Percentiles rank a stretch among this genome's conserved stretches.
Conservation (phyloP, 2,888 invertebrate species). For the Melipona bicolor region DNA sequence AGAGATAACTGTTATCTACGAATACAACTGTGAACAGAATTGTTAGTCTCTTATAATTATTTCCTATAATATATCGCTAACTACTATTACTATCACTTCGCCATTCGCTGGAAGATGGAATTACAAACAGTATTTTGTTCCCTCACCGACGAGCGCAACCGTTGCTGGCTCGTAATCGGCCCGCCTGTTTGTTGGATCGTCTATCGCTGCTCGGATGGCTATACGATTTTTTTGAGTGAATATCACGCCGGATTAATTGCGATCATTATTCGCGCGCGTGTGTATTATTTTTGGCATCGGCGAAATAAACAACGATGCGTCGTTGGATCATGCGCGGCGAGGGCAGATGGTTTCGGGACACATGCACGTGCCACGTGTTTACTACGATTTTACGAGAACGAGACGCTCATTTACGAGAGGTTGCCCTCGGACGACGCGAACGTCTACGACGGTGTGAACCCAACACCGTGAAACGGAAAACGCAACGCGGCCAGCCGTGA, state of each 20-base stretch:
- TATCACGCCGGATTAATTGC: constrained; percentile 9
- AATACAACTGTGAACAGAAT: neutral
- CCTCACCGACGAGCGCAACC: neutral
- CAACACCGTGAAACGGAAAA: constrained; percentile 13
- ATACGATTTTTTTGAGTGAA: neutral
- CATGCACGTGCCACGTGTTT: constrained; percentile 58
- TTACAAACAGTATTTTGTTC: neutral
- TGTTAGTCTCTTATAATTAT: neutral
- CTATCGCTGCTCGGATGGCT: neutral
- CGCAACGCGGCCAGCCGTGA: constrained; percentile 19
- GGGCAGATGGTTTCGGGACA: neutral
- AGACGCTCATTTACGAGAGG: constrained; percentile 29
- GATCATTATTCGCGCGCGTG: neutral
- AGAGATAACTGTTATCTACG: neutral
- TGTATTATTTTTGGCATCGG: constrained; percentile 16
- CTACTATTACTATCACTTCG: neutral
- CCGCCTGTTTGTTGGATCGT: neutral
- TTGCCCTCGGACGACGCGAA: neutral
- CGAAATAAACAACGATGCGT: constrained; percentile 33
- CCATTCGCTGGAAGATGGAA: neutral
- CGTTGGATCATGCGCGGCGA: constrained; percentile 24
- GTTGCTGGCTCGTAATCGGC: neutral
- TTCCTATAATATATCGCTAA: neutral
- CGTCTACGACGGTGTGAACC: neutral
- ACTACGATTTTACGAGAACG: constrained; percentile 61